Conservation (phyloP, 2,113 vertebrate genomes). For the Periophthalmodon schlosseri region DNA sequence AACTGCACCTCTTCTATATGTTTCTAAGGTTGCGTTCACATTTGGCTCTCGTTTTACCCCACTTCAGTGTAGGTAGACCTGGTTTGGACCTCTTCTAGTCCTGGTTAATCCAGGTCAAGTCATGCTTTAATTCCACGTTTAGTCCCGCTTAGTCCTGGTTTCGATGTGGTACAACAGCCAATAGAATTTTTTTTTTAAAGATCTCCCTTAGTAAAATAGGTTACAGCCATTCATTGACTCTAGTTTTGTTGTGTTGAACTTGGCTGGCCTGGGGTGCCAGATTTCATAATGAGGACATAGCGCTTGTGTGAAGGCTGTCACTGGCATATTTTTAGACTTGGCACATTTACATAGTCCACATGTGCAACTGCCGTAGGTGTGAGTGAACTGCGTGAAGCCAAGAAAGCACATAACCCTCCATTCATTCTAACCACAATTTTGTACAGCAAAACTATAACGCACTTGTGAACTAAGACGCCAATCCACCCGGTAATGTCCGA, state of each 20-base stretch:
- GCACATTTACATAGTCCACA: conserved; percentile 9
- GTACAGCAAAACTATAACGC: neutral
- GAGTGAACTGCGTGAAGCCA: neutral
- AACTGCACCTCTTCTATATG: too few species aligned
- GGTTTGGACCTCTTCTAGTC: too few species aligned
- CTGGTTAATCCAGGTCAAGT: too few species aligned
- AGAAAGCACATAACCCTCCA: neutral
- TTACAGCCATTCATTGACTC: neutral
- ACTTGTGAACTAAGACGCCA: neutral
- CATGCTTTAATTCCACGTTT: too few species aligned
- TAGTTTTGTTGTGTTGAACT: conserved; percentile 3
- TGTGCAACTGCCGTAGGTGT: neutral
- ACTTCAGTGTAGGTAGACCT: too few species aligned
- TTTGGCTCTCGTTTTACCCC: too few species aligned
- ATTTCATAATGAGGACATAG: conserved; percentile 4
- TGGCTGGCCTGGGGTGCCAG: neutral
- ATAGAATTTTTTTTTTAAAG: too few species aligned
- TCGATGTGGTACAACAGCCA: too few species aligned
- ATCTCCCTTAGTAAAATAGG: too few species aligned
- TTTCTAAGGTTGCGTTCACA: too few species aligned
- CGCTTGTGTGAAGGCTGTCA: neutral
- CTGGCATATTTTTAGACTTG: conserved; percentile 2
- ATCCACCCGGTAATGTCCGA: neutral
- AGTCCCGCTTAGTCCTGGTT: too few species aligned
- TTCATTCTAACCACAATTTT: neutral